Conservation (phyloP, 2,113 vertebrate genomes). For the Micronisus gabar region DNA sequence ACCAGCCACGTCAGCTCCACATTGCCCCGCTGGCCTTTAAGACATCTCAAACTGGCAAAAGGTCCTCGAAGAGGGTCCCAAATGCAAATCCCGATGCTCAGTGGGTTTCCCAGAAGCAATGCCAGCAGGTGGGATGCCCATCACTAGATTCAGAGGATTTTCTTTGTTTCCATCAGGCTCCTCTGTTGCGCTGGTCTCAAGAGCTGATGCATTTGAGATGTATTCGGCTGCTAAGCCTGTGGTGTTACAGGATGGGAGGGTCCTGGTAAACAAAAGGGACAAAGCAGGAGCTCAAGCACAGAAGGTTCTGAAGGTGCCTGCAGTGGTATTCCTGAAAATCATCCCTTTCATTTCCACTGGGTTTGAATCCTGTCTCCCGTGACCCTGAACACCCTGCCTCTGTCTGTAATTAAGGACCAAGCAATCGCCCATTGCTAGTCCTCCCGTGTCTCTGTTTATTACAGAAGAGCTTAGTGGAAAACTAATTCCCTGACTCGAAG, state of each 20-base stretch:
- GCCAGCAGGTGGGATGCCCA: neutral
- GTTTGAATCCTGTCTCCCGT: rapidly evolving
- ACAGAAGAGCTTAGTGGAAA: neutral
- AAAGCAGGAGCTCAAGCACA: neutral
- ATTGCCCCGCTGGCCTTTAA: neutral
- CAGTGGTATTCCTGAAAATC: neutral
- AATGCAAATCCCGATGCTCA: neutral
- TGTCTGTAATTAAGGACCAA: neutral
- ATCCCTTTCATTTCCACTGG: neutral
- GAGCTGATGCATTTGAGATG: neutral
- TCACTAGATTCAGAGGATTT: neutral
- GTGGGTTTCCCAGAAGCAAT: neutral
- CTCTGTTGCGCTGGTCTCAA: neutral
- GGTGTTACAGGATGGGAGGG: neutral
- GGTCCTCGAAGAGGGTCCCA: neutral
- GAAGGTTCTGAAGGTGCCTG: neutral
- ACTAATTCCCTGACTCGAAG: neutral
- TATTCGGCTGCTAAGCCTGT: neutral
- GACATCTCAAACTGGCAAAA: neutral
- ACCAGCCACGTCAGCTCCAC: neutral
- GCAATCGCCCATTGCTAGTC: neutral
- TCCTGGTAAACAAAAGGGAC: neutral
- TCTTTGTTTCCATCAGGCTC: neutral
- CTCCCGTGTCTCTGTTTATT: neutral
- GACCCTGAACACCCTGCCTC: neutral